A percentile compares a stretch with the other conserved stretches of the same genome.
These are phyloP conservation scores for Microtus oregoni DNA, from an alignment of 2,113 vertebrate species.

Conservation along the genomic window DNA sequence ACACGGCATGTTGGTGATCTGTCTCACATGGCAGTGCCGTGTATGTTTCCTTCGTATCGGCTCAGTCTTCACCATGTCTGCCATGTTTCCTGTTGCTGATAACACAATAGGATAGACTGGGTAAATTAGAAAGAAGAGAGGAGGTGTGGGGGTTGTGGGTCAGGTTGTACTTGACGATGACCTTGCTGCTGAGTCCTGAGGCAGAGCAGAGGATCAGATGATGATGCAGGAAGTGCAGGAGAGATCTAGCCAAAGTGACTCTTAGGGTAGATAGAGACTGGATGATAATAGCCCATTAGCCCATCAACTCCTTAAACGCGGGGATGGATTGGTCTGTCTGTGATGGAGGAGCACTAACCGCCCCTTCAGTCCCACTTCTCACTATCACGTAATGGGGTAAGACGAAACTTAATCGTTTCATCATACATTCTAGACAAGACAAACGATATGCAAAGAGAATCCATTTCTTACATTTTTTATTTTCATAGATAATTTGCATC, in stretches of 20 bases:
- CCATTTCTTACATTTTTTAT: constrained; percentile 10
- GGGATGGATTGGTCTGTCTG: background rate
- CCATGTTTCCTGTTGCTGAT: background rate
- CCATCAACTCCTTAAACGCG: background rate
- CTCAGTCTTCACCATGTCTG: background rate
- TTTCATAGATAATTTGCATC: background rate
- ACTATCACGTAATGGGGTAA: background rate
- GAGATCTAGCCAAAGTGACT: background rate
- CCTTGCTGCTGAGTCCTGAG: background rate
- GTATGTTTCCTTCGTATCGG: background rate
- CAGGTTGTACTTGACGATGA: background rate
- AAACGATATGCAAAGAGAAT: background rate
- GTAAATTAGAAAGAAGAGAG: background rate
- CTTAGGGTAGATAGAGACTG: background rate
- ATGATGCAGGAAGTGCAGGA: background rate
- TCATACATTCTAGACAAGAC: background rate
- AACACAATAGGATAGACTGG: background rate
- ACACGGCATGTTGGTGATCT: background rate
- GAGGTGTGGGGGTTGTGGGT: too few species aligned
- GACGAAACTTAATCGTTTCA: background rate
- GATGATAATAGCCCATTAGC: background rate
- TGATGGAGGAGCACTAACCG: background rate
- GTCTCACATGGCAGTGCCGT: accelerated
- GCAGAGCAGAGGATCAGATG: background rate
- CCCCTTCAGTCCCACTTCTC: background rate